Base-by-base conservation (phyloP, 2,113 vertebrate species). In the Phylloscopus trochiloides region DNA sequence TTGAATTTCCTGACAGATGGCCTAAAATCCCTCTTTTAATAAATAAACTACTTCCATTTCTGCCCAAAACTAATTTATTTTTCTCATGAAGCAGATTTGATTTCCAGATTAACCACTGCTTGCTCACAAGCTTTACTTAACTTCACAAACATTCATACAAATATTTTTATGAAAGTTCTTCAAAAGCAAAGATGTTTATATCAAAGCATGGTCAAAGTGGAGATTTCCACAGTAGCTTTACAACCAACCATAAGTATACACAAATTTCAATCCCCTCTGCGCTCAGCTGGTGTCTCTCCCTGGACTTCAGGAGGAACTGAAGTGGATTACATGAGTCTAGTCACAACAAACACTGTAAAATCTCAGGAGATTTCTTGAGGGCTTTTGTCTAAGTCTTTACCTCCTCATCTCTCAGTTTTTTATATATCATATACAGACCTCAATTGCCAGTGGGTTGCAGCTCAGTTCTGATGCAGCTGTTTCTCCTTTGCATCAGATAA, bases 1-100 rank as follows among this genome's bases (percentile, higher is more conserved):
- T 72, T 81, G 57, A 61, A 25, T 78, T 92, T 95, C 80, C 91
- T 82, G 68, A 94, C 73, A 94, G 88, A 96, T 91, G 89, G 75
- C 42, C 31, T 80, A 81, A 91, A 96, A 84, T 78, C 24, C 54
- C 59, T 74, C 87, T 63, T 84, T 77, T 92, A 63, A 83, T 92
- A 95, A 92, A 82, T 91, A 91, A 85, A 82, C 34, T 58, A 36
- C 61, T 82, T 87, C 45, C 3, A 51, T 61, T 87, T 95, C 73
- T 92, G 32, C 14, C n/a, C 52, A 81, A 70, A 90, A 89, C 21
- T 85, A 61, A 92, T 91, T 94, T 79, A 75, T 85, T 90, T 91
- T 85, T 43, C 42, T 89, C 34, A 50, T 65, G 40, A 78, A 47
- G n/a, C 42, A 77, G 72, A 88, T 92, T 68, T 77, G 29, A 83